Conservation (phyloP, 2,113 vertebrate species). For the Megaceryle maxima region DNA sequence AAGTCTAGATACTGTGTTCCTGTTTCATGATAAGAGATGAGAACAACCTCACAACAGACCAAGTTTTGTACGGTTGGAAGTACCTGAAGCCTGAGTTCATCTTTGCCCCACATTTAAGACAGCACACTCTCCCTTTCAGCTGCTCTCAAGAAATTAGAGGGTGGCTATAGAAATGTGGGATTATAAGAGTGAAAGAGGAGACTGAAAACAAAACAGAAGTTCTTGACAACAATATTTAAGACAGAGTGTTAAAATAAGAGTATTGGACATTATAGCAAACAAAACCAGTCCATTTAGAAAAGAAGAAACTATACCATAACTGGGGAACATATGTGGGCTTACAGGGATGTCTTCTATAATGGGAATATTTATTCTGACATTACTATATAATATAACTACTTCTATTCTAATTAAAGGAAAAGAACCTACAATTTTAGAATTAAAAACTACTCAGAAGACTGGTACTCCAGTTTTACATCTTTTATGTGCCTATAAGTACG, state of each 20-base stretch:
- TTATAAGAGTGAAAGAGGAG: neutral
- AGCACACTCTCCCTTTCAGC: accelerated
- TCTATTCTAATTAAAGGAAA: neutral
- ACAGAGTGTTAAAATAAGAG: neutral
- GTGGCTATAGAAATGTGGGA: neutral
- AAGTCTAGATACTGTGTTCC: neutral
- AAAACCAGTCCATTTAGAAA: neutral
- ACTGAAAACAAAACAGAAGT: neutral
- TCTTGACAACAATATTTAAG: neutral
- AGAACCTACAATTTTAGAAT: neutral
- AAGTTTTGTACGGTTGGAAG: neutral
- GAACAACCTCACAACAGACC: neutral
- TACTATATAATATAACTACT: neutral
- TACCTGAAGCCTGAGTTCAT: neutral
- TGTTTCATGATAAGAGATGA: neutral
- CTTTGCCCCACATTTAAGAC: neutral
- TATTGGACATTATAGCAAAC: neutral
- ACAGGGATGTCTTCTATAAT: neutral
- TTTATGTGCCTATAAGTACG: neutral
- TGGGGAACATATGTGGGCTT: neutral
- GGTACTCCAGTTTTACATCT: neutral
- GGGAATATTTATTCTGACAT: neutral
- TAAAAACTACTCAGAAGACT: neutral
- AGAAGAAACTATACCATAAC: neutral
- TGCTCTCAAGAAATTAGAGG: neutral